Conservation (phyloP, 1,140 invertebrate species). For the Apis florea region DNA sequence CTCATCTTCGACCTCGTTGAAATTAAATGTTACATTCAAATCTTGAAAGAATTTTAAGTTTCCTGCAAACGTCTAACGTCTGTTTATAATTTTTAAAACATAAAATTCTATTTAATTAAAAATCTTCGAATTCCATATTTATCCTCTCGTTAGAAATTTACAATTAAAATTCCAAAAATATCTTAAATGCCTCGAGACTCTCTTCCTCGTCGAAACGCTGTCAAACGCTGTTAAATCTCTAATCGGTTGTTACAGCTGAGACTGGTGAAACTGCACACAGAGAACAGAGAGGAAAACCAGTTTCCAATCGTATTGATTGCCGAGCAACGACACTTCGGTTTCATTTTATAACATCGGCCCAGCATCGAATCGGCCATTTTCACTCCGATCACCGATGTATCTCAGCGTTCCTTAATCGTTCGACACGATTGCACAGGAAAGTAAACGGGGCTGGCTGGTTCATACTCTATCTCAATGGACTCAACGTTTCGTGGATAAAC, state of each 20-base stretch:
- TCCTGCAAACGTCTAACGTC: too few species aligned
- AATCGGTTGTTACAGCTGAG: neutral
- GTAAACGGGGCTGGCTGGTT: neutral
- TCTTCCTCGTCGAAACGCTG: too few species aligned
- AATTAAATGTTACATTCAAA: too few species aligned
- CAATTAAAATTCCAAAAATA: too few species aligned
- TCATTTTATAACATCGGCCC: neutral
- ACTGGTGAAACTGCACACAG: neutral
- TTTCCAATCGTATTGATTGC: slow-evolving; percentile 1
- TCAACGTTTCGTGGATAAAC: neutral
- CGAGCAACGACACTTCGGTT: neutral
- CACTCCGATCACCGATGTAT: neutral
- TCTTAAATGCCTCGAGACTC: neutral
- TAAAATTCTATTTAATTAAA: too few species aligned
- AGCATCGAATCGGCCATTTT: neutral
- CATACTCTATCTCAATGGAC: too few species aligned
- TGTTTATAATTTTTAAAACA: too few species aligned
- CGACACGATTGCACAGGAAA: neutral
- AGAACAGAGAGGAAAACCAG: slow-evolving; percentile 18
- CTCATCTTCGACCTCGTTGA: too few species aligned
- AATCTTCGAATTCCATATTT: too few species aligned
- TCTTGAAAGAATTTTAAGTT: too few species aligned
- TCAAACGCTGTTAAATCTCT: neutral
- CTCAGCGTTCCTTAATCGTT: neutral
- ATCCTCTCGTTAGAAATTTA: too few species aligned